Evolutionary conservation across 2,797 vertebrate species (phyloP), one percentile per base, ranked within the genome.

Genomic region (Halcyon chelicuti): DNA sequence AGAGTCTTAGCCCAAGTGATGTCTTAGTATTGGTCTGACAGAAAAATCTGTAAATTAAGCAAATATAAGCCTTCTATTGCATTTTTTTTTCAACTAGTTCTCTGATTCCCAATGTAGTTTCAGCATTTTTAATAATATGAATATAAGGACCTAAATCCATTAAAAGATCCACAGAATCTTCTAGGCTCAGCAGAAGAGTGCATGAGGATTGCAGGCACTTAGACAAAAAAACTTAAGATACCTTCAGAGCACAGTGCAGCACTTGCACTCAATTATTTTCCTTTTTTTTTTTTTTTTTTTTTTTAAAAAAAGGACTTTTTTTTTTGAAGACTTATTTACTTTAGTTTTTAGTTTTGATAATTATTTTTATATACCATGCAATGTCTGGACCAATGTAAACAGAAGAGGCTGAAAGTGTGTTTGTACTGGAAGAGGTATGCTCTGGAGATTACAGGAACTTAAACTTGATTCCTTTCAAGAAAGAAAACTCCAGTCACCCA

Each of bases 361-460:
- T 1, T 86, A 42, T 61, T 37, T 47, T 35, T 40, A 54, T 22
- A 47, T 10, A 20, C 1, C 3, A 14, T 49, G 17, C 15, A 52
- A 10, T 55, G 9, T 10, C 39, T 40, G 28, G 16, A 81, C 29
- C 20, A 40, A 54, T 79, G 26, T 14, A 51, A 93, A 52, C 8
- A 46, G 18, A 4, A 67, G 28, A 7, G 2, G 3, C 12, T 70
- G 2, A 2, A 2, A 67, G 17, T 6, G 4, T n/a, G 7, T 61
- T 65, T 66, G 18, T 23, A 11, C 35, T 70, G 44, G 20, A 46
- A 86, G 14, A 80, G 4, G 13, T 28, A 11, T 58, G 10, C 10
- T 70, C 20, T 42, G n/a, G 20, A 73, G 13, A 60, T 19, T 5
- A 60, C 23, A 78, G 10, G 28, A 78, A 46, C 20, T 39, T 10